Conservation (phyloP, 2,113 vertebrate species). For the Pao palembangensis region DNA sequence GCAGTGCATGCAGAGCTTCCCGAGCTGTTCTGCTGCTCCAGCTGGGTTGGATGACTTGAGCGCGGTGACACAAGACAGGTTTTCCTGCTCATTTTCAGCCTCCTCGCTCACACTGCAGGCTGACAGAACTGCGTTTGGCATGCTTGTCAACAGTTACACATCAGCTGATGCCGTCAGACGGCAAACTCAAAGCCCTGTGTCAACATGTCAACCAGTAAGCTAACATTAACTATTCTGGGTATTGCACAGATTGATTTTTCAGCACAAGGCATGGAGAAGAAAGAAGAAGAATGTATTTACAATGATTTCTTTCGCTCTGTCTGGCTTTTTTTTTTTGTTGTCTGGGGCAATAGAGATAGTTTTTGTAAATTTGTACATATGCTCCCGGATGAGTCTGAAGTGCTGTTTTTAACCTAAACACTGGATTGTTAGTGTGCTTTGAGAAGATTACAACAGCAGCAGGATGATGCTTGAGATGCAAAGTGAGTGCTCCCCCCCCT, state of each 20-base stretch:
- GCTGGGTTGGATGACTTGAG: constrained; percentile 57
- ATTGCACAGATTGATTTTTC: constrained; percentile 46
- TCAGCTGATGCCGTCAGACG: constrained; percentile 48
- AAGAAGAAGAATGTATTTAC: constrained; percentile 27
- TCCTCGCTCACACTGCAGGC: constrained; percentile 31
- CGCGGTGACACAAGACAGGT: constrained; percentile 37
- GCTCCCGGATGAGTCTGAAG: constrained; percentile 52
- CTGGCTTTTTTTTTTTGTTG: constrained; percentile 38
- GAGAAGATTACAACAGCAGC: constrained; percentile 51
- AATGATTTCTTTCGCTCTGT: constrained; percentile 49
- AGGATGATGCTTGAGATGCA: constrained; percentile 69
- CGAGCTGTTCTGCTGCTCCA: constrained; percentile 65
- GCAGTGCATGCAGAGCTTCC: constrained; percentile 70
- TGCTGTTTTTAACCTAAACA: constrained; percentile 51
- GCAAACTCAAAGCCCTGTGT: constrained; percentile 50
- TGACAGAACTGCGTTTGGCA: constrained; percentile 45
- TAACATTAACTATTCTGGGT: constrained; percentile 31
- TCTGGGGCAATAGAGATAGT: constrained; percentile 32
- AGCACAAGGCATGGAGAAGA: constrained; percentile 34
- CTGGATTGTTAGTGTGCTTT: constrained; percentile 48
- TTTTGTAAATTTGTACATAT: constrained; percentile 72
- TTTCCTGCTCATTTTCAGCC: constrained; percentile 43
- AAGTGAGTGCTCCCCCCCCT: constrained; percentile 64
- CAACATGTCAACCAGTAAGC: constrained; percentile 42
- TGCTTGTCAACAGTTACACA: constrained; percentile 43